phyloP scores from a whole-genome alignment of 1,140 invertebrate species.

The Drosophila truncata region DNA sequence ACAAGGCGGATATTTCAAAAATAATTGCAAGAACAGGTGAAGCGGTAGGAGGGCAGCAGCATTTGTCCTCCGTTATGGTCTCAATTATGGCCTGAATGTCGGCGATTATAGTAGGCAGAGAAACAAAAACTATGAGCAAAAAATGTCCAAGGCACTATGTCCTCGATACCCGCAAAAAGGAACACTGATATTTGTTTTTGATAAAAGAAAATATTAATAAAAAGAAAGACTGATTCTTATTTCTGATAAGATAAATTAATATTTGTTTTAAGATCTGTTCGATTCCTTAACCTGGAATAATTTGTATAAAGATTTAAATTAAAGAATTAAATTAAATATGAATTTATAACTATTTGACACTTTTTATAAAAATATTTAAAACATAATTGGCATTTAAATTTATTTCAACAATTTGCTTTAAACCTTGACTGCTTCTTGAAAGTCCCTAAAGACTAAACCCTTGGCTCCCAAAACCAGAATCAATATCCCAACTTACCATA shows the following conservation, averaged over 20 bases:
- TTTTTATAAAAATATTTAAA: not conserved
- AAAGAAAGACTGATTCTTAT: not conserved
- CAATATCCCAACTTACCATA: not conserved
- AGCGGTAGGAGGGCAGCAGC: not conserved
- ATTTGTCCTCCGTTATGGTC: constrained; percentile 18
- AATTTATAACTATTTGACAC: not conserved
- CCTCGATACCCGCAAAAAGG: not conserved
- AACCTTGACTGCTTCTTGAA: not conserved
- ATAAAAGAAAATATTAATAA: not conserved
- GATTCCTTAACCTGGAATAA: too few species aligned
- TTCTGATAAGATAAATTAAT: not conserved
- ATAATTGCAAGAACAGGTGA: constrained; percentile 46
- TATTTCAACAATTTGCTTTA: not conserved
- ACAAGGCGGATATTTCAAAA: constrained; percentile 33
- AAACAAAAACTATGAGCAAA: constrained; percentile 16
- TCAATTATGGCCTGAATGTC: constrained; percentile 41
- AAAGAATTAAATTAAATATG: not conserved
- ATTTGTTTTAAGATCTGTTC: too few species aligned
- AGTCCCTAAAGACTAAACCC: too few species aligned
- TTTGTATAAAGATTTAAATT: not conserved
- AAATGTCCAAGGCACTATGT: not conserved
- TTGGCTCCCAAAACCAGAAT: not conserved
- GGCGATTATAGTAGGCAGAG: constrained; percentile 15
- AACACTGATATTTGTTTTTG: not conserved
- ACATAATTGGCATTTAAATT: not conserved